These are phyloP conservation scores for Champsocephalus esox DNA, from an alignment of 2,797 vertebrate species.

Conservation along the genomic window DNA sequence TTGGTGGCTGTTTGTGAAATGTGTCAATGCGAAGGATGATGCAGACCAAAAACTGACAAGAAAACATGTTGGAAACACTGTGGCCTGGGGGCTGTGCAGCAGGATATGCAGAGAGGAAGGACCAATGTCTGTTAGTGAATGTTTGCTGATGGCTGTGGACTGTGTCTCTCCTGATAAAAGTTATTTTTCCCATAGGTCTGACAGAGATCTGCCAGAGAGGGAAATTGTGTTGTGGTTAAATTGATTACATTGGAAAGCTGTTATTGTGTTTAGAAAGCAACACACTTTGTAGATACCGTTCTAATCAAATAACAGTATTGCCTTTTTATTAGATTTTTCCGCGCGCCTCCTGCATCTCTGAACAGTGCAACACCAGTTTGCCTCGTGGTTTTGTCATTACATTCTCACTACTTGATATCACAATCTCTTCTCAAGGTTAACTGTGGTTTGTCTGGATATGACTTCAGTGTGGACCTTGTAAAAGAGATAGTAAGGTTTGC, in stretches of 20 bases:
- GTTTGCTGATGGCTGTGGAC: conserved; percentile 29
- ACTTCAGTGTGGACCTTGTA: conserved; percentile 12
- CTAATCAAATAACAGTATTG: conserved; percentile 19
- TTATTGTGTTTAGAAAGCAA: conserved; percentile 19
- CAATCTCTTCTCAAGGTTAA: conserved; percentile 27
- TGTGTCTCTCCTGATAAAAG: conserved; percentile 26
- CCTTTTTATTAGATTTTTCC: conserved; percentile 13
- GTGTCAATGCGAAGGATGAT: conserved; percentile 7
- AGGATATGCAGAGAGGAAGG: conserved; percentile 63
- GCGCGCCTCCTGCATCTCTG: conserved; percentile 12
- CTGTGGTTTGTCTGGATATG: conserved; percentile 12
- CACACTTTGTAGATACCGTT: conserved; percentile 14
- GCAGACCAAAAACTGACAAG: conserved; percentile 38
- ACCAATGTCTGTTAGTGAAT: conserved; percentile 35
- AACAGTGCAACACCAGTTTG: neutral
- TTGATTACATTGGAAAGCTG: neutral
- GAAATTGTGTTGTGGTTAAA: conserved; percentile 25
- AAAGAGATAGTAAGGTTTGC: conserved; percentile 12
- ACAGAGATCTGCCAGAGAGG: conserved; percentile 18
- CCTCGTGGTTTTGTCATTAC: conserved; percentile 12
- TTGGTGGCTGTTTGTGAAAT: neutral
- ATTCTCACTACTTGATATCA: conserved; percentile 26
- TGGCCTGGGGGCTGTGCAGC: conserved; percentile 25
- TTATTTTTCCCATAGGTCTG: conserved; percentile 9
- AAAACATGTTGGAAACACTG: conserved; percentile 37